Percentiles rank a stretch among this genome's conserved stretches.
Conservation (phyloP, 2,797 vertebrate species). For the Tapirus indicus region DNA sequence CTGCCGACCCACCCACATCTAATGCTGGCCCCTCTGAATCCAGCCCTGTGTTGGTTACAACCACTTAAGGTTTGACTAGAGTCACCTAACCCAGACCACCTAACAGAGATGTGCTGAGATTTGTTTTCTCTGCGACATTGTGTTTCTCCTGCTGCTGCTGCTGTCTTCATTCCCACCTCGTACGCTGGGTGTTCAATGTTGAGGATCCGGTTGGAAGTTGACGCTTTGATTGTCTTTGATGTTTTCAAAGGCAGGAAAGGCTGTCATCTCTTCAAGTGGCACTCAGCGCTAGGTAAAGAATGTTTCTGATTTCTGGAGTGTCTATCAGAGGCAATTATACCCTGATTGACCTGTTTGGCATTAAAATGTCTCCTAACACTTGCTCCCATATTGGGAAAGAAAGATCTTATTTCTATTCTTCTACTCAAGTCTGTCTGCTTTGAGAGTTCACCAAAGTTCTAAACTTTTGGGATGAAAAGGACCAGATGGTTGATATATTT, state of each 20-base stretch:
- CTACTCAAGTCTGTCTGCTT: not conserved
- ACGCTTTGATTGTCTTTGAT: slow-evolving; percentile 84
- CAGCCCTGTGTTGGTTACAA: fast-evolving
- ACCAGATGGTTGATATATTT: slow-evolving; percentile 45
- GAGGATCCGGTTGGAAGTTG: slow-evolving; percentile 66
- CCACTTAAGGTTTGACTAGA: fast-evolving
- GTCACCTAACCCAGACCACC: no score
- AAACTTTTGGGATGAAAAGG: slow-evolving; percentile 55
- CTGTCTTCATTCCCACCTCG: not conserved
- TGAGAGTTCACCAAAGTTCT: not conserved
- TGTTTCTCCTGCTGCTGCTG: fast-evolving
- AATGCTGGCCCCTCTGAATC: fast-evolving
- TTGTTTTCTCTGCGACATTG: fast-evolving
- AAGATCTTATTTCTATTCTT: slow-evolving; percentile 40
- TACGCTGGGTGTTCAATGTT: not conserved
- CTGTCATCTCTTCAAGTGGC: slow-evolving; percentile 80
- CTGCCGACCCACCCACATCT: fast-evolving
- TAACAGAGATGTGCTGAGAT: fast-evolving
- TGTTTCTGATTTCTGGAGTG: slow-evolving; percentile 84
- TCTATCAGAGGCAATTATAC: slow-evolving; percentile 85
- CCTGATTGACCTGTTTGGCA: slow-evolving; percentile 78
- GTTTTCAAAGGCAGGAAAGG: slow-evolving; percentile 82
- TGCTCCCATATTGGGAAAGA: not conserved
- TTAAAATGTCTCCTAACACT: slow-evolving; percentile 68
- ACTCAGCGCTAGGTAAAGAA: slow-evolving; percentile 82